phyloP scores from a whole-genome alignment of 2,113 vertebrate species.

The Muntiacus muntjak region DNA sequence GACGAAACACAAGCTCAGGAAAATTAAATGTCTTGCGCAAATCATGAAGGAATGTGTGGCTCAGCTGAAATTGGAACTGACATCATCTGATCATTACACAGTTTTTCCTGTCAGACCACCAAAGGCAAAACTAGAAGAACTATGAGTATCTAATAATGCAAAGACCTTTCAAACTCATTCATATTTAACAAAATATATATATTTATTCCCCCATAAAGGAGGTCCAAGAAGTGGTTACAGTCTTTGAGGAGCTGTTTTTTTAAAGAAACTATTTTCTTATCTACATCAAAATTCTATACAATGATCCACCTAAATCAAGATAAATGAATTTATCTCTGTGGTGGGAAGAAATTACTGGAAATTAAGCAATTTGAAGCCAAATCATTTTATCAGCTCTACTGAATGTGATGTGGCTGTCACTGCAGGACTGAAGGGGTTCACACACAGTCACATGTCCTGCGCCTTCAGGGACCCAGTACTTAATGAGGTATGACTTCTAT shows the following conservation, averaged over 20 bases:
- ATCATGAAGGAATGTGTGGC: not conserved
- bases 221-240: not conserved
- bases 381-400: not conserved
- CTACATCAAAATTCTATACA: not conserved
- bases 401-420: not conserved
- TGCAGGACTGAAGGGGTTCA: not conserved
- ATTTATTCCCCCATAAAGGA: not conserved
- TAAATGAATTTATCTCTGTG: constrained; percentile 39
- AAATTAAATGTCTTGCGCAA: not conserved
- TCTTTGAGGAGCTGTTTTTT: not conserved
- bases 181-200: not conserved
- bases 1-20: not conserved
- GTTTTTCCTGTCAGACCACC: not conserved
- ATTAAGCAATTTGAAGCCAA: constrained; percentile 5
- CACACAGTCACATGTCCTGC: not conserved
- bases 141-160: not conserved
- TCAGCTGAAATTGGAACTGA: not conserved
- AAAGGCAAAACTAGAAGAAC: not conserved
- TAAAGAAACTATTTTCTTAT: not conserved
- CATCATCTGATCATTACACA: not conserved
- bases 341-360: not conserved
- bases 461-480: constrained; percentile 62
- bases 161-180: not conserved
- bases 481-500: constrained; percentile 63
- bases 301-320: constrained; percentile 9